Conservation (phyloP, 2,888 invertebrate species). For the Eledona agricola region DNA sequence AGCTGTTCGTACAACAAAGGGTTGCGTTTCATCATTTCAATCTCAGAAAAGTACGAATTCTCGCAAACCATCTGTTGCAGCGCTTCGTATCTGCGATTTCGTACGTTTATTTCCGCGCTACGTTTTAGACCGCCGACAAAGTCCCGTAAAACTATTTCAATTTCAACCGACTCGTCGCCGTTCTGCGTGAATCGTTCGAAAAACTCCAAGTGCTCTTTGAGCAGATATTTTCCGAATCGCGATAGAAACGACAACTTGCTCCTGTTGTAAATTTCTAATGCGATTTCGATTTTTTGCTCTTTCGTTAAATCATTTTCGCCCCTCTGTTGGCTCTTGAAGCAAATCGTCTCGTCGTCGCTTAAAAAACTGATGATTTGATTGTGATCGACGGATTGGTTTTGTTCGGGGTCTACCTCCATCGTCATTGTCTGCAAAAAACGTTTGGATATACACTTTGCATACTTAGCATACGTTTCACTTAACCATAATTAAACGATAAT, state of each 20-base stretch:
- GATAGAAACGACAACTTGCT: conserved; percentile 77
- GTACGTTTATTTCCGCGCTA: conserved; percentile 63
- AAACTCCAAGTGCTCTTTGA: conserved; percentile 73
- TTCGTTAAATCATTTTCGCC: conserved; percentile 77
- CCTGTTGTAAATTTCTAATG: conserved; percentile 69
- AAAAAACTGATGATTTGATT: conserved; percentile 71
- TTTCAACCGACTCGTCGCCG: conserved; percentile 65
- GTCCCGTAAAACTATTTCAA: conserved; percentile 71
- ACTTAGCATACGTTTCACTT: too few relatives aligned
- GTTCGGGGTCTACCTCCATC: conserved; percentile 29
- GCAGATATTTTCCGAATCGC: conserved; percentile 79
- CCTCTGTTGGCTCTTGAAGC: conserved; percentile 85
- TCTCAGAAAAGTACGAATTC: conserved; percentile 86
- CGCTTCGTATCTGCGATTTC: conserved; percentile 85
- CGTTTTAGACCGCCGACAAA: conserved; percentile 63
- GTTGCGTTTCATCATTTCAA: conserved; percentile 92
- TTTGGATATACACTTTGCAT: neutral
- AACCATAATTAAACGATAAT: too few relatives aligned
- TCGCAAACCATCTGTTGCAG: conserved; percentile 76
- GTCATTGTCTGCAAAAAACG: conserved; percentile 29
- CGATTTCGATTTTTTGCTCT: conserved; percentile 76
- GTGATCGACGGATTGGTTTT: too few relatives aligned
- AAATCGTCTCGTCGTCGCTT: conserved; percentile 68
- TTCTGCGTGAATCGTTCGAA: conserved; percentile 66
- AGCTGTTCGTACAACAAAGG: conserved; percentile 90